Conservation (phyloP, 2,797 vertebrate genomes). For the Sorex maritimensis region DNA sequence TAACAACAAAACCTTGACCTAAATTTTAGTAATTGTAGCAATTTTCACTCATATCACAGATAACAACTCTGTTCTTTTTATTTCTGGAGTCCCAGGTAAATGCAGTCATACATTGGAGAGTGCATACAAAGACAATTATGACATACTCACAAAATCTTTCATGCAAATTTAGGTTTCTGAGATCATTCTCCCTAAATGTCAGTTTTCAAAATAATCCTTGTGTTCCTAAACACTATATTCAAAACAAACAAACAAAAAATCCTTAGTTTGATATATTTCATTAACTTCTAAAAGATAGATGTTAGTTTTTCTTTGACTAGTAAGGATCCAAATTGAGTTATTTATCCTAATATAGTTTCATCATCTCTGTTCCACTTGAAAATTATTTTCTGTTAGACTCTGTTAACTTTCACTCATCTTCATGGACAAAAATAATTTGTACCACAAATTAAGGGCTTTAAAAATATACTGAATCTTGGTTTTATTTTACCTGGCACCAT, state of each 20-base stretch:
- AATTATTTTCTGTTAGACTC: not conserved
- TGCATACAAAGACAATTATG: not conserved
- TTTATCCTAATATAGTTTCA: not conserved
- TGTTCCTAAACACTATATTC: not conserved
- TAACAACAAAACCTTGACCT: not conserved
- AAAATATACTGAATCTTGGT: not conserved
- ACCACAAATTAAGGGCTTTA: not conserved
- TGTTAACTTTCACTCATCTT: conserved; percentile 45
- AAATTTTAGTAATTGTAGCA: not conserved
- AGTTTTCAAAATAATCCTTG: not conserved
- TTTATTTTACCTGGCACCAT: conserved; percentile 75
- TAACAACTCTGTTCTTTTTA: no score
- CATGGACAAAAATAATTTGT: not conserved
- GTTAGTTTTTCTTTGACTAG: not conserved
- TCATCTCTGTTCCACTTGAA: conserved; percentile 17
- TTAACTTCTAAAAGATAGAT: not conserved
- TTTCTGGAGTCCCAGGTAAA: not conserved
- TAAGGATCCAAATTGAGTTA: conserved; percentile 20
- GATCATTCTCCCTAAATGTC: not conserved
- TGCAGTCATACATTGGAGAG: not conserved
- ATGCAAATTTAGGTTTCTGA: not conserved
- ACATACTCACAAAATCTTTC: not conserved
- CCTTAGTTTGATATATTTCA: conserved; percentile 45
- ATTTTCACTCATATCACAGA: no score
- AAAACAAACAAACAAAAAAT: conserved; percentile 34